phyloP scores from a whole-genome alignment of 2,797 vertebrate genomes.

The Leptoclinus maculatus region DNA sequence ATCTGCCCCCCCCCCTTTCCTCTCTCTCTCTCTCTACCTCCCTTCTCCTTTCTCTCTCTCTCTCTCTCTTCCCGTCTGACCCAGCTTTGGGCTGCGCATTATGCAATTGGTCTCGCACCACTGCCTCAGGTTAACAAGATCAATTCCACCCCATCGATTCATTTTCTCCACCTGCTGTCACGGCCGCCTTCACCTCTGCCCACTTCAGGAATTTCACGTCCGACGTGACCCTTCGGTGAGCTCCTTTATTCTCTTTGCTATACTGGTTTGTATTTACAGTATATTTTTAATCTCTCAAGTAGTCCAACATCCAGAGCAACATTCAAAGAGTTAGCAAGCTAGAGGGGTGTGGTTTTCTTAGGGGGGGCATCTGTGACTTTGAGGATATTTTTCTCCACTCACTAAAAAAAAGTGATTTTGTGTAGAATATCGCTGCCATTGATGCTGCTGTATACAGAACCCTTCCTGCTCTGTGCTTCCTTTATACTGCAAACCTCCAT shows the following conservation, averaged over 20 bases:
- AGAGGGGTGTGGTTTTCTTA: background rate
- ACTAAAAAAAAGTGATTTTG: background rate
- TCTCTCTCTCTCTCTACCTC: background rate
- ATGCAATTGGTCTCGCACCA: conserved; percentile 53
- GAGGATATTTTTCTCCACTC: background rate
- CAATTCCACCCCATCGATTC: conserved; percentile 60
- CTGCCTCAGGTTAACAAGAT: conserved; percentile 68
- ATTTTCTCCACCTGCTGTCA: conserved; percentile 62
- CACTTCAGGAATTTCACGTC: background rate
- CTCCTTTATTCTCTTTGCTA: background rate
- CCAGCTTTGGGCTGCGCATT: conserved; percentile 34
- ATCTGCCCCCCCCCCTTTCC: background rate
- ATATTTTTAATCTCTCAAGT: background rate
- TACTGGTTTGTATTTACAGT: background rate
- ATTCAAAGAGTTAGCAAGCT: background rate
- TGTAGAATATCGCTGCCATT: background rate
- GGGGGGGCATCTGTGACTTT: background rate
- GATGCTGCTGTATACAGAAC: background rate
- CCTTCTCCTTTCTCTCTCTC: background rate
- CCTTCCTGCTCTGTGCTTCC: background rate
- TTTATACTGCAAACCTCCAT: background rate
- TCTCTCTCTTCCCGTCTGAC: conserved; percentile 23
- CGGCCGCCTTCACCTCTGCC: conserved; percentile 24
- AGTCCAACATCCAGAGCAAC: background rate
- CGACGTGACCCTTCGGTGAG: background rate